Conservation (phyloP, 2,113 vertebrate species). For the Muscicapa adusta region DNA sequence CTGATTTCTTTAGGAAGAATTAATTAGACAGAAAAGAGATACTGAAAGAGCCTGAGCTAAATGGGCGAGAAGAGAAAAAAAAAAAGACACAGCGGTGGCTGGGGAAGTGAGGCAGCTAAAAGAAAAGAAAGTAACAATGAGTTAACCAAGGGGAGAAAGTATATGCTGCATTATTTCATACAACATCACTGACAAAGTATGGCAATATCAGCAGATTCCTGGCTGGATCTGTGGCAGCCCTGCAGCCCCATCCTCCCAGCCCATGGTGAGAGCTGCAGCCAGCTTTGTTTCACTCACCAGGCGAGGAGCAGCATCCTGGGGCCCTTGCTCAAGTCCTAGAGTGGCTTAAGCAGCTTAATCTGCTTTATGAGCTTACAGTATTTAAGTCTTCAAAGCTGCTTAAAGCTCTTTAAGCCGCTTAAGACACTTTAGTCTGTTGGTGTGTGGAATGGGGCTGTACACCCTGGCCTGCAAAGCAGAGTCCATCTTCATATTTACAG, state of each 20-base stretch:
- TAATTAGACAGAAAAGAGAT: background rate
- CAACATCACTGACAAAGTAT: background rate
- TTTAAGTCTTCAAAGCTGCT: conserved; percentile 56
- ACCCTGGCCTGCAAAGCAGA: background rate
- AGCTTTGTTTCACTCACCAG: background rate
- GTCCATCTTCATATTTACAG: background rate
- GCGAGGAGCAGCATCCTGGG: rapidly evolving
- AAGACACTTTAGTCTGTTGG: conserved; percentile 19
- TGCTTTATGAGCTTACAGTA: conserved; percentile 49
- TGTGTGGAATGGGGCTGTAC: background rate
- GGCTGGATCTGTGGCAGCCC: background rate
- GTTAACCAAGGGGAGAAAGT: background rate
- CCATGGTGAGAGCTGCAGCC: background rate
- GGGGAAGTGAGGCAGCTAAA: background rate
- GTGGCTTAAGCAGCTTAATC: conserved; percentile 56
- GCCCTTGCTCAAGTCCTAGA: background rate
- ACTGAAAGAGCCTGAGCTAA: background rate
- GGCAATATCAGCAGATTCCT: background rate
- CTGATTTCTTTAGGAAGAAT: background rate
- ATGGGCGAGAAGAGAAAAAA: background rate
- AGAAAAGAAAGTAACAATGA: background rate
- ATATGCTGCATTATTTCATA: background rate
- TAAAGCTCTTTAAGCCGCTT: conserved; percentile 58
- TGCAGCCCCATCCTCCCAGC: background rate
- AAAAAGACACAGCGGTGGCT: background rate